phyloP scores from a whole-genome alignment of 2,113 vertebrate species.

The Anser brachyrhynchus region DNA sequence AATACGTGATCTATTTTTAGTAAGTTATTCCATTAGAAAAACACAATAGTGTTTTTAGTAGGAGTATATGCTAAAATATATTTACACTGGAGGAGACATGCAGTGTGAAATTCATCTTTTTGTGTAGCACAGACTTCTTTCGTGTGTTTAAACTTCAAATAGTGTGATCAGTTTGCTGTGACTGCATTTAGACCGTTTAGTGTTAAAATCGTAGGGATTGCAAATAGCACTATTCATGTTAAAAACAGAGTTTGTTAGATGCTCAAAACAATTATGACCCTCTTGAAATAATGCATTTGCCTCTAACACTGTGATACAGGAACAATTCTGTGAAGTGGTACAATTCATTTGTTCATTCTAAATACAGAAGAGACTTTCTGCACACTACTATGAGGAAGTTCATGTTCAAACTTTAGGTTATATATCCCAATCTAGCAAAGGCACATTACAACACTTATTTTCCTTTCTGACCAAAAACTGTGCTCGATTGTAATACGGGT shows the following conservation, averaged over 20 bases:
- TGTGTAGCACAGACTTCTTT: neutral
- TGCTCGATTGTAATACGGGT: constrained; percentile 64
- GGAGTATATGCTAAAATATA: neutral
- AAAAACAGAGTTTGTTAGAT: neutral
- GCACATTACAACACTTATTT: neutral
- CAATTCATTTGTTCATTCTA: constrained; percentile 13
- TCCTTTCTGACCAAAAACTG: constrained; percentile 69
- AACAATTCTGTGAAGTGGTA: constrained; percentile 19
- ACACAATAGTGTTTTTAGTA: neutral
- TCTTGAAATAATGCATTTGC: constrained; percentile 46
- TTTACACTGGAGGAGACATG: neutral
- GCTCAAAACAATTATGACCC: neutral
- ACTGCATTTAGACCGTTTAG: neutral
- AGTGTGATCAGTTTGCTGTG: constrained; percentile 27
- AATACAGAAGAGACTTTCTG: constrained; percentile 35
- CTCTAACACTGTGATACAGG: constrained; percentile 74
- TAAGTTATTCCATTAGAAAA: neutral
- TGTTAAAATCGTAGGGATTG: neutral
- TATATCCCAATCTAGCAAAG: constrained; percentile 10
- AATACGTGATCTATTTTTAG: neutral
- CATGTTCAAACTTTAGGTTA: neutral
- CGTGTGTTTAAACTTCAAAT: neutral
- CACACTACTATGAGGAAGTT: neutral
- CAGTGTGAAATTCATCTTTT: neutral
- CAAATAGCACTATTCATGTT: neutral